These are phyloP conservation scores for Chaenocephalus aceratus DNA, from an alignment of 2,113 vertebrate genomes.

Conservation along the genomic window DNA sequence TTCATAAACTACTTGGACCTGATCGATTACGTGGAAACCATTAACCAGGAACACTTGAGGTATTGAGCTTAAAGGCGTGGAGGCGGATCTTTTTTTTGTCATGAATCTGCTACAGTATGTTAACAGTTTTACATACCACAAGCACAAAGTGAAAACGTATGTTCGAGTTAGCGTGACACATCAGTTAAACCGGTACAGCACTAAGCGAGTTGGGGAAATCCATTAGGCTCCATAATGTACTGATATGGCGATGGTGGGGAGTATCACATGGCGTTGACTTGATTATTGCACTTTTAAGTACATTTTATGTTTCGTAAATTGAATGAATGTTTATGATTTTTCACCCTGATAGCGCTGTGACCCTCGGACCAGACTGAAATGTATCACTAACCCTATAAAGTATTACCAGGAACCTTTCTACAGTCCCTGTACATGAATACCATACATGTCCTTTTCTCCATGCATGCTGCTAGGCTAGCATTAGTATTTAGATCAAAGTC, in stretches of 20 bases:
- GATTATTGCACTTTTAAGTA: background rate
- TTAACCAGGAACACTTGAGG: background rate
- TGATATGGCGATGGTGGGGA: background rate
- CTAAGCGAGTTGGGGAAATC: background rate
- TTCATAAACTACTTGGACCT: background rate
- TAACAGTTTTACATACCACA: background rate
- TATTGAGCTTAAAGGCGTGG: background rate
- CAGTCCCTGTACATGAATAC: background rate
- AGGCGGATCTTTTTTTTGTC: background rate
- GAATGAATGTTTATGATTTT: background rate
- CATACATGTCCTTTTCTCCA: too few species aligned
- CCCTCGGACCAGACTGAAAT: background rate
- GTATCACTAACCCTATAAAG: background rate
- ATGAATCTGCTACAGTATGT: background rate
- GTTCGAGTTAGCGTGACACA: background rate
- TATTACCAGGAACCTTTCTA: background rate
- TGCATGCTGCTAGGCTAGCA: background rate
- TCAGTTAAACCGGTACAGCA: rapidly evolving
- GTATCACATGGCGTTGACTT: background rate
- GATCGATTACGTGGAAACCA: background rate
- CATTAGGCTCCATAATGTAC: background rate
- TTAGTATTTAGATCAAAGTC: background rate
- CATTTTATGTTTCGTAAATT: background rate
- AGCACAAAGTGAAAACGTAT: background rate
- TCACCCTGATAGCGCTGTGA: background rate